These are phyloP conservation scores for Montipora efflorescens DNA, from an alignment of 64 coral and sea anemone genomes.

Conservation along the genomic window DNA sequence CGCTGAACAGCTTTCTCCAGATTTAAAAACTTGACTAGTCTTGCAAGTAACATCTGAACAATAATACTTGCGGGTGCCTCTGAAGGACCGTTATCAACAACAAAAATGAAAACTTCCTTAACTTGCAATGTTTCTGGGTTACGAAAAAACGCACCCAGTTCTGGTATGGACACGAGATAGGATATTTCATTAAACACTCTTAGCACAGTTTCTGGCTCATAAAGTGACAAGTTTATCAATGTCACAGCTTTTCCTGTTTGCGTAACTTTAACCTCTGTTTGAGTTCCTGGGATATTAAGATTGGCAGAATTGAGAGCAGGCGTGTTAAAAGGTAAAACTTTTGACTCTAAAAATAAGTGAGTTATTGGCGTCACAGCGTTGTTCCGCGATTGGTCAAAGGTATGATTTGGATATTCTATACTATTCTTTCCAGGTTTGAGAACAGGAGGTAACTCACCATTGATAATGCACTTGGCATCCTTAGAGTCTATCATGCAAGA, in stretches of 20 bases:
- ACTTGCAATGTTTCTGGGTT: slow-evolving; percentile 46
- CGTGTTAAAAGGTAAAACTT: neutral
- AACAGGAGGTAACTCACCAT: slow-evolving; percentile 61
- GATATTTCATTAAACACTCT: slow-evolving; percentile 58
- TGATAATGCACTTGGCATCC: slow-evolving; percentile 79
- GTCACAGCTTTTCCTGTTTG: slow-evolving; percentile 58
- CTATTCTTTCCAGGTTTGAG: slow-evolving; percentile 73
- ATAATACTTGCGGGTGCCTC: slow-evolving; percentile 44
- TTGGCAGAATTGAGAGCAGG: neutral
- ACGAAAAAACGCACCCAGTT: slow-evolving; percentile 33
- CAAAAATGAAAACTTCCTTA: slow-evolving; percentile 55
- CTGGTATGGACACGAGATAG: slow-evolving; percentile 24
- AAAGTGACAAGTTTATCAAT: slow-evolving; percentile 55
- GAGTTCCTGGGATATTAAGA: slow-evolving; percentile 10
- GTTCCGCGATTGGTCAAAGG: slow-evolving; percentile 49
- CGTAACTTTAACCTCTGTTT: slow-evolving; percentile 49
- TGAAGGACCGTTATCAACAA: slow-evolving; percentile 66
- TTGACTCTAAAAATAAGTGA: slow-evolving; percentile 65
- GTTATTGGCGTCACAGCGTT: slow-evolving; percentile 74
- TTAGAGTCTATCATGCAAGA: slow-evolving; percentile 71
- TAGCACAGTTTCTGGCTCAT: slow-evolving; percentile 59
- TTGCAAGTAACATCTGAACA: slow-evolving; percentile 50
- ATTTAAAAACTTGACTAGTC: slow-evolving; percentile 33
- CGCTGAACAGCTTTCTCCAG: slow-evolving; percentile 48
- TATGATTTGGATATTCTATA: slow-evolving; percentile 57